Percentiles rank a stretch among this genome's conserved stretches.
Conservation (phyloP, 2,797 vertebrate genomes). For the Myotis vivesi region DNA sequence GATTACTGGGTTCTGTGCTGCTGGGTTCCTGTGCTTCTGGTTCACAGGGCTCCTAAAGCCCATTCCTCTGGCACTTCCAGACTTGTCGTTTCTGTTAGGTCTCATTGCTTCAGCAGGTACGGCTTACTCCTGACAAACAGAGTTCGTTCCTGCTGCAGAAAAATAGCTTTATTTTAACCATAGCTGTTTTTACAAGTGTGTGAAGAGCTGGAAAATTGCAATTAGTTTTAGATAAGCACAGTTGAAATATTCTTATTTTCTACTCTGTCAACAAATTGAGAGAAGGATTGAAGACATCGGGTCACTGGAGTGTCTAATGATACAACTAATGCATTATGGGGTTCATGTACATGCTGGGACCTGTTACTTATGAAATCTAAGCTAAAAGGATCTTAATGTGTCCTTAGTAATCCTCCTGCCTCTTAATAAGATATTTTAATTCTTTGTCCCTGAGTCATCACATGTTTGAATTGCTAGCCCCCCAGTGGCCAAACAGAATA, state of each 20-base stretch:
- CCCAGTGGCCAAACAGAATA: constrained; percentile 58
- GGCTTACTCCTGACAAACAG: constrained; percentile 17
- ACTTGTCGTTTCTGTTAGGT: constrained; percentile 34
- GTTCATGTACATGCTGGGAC: neutral
- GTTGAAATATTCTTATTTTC: constrained; percentile 64
- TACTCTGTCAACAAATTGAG: constrained; percentile 50
- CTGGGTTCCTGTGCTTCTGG: neutral
- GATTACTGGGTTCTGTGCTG: neutral
- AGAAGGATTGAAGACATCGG: constrained; percentile 38
- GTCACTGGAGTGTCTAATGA: constrained; percentile 17
- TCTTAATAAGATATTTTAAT: constrained; percentile 65
- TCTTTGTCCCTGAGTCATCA: constrained; percentile 56
- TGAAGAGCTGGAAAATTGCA: constrained; percentile 67
- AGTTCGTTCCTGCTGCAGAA: constrained; percentile 41
- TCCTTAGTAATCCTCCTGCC: constrained; percentile 40
- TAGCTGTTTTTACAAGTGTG: constrained; percentile 48
- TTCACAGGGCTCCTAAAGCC: neutral
- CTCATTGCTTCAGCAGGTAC: constrained; percentile 18
- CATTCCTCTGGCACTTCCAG: neutral
- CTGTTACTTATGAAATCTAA: neutral
- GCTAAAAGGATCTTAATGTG: constrained; percentile 3
- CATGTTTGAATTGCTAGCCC: constrained; percentile 47
- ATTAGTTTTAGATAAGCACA: constrained; percentile 72
- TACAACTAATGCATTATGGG: neutral
- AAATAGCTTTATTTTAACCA: constrained; percentile 49